Evolutionary conservation across 2,888 invertebrate genomes (phyloP).

Genomic region (Coelopa pilipes): DNA sequence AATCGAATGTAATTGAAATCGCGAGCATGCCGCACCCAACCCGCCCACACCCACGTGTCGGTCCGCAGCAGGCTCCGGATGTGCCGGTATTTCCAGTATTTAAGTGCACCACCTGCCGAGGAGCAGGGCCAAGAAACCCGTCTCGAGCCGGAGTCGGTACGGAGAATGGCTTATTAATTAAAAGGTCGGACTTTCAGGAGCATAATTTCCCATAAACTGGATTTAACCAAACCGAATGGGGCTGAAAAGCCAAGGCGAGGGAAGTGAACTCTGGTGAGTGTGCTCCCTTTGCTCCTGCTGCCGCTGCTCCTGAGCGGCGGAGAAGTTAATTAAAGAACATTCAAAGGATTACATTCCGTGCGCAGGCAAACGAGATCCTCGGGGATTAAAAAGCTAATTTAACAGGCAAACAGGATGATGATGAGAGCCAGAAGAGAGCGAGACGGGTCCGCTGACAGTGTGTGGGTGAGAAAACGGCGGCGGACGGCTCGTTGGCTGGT

Average conservation of each 20-base stretch:
- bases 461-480: too few species aligned
- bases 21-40: too few species aligned
- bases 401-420: conserved; percentile 2
- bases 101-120: too few species aligned
- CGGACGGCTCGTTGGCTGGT: not conserved
- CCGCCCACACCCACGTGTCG: too few species aligned
- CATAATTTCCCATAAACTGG: conserved; percentile 22
- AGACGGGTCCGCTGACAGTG: not conserved
- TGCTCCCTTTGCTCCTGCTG: not conserved
- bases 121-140: too few species aligned
- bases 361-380: conserved; percentile 12
- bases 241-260: not conserved
- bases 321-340: conserved; percentile 40
- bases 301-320: conserved; percentile 20
- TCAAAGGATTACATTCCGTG: conserved; percentile 34
- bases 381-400: conserved; percentile 15
- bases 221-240: not conserved
- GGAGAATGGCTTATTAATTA: conserved; percentile 14
- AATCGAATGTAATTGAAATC: too few species aligned
- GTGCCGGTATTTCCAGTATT: too few species aligned
- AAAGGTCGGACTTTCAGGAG: conserved; percentile 17
- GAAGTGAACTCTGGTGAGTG: not conserved
- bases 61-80: too few species aligned
- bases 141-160: too few species aligned
- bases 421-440: not conserved